Evolutionary conservation across 2,888 invertebrate species (phyloP).

Genomic region (Volucella inflata): DNA sequence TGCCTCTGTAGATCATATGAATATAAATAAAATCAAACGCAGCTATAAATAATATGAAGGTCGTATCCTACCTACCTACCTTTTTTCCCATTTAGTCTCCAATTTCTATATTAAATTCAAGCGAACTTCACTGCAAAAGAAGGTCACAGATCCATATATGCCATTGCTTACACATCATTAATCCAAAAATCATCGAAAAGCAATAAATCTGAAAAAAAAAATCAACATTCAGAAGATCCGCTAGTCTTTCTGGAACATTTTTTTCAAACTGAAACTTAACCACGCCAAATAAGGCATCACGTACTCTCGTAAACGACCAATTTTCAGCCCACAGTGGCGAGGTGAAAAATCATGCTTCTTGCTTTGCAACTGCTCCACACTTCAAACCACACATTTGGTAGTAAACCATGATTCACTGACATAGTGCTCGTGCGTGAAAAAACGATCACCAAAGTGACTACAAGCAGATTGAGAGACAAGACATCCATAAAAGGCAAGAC

Average conservation of each 20-base stretch:
- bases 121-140: constrained; percentile 51
- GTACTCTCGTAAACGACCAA: constrained; percentile 65
- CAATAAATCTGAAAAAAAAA: constrained; percentile 17
- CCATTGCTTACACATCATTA: constrained; percentile 24
- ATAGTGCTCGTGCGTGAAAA: constrained; percentile 2
- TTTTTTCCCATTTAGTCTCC: constrained; percentile 33
- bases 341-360: constrained; percentile 50
- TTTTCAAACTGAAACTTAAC: constrained; percentile 42
- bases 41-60: constrained; percentile 56
- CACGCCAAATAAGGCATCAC: constrained; percentile 59
- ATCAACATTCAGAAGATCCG: constrained; percentile 42
- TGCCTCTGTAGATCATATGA: too few species aligned
- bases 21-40: constrained; percentile 23
- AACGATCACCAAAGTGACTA: constrained; percentile 5
- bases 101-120: constrained; percentile 44
- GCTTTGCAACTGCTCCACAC: constrained; percentile 39
- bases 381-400: constrained; percentile 35
- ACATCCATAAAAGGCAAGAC: constrained; percentile 62
- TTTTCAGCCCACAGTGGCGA: constrained; percentile 66
- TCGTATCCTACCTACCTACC: constrained; percentile 33
- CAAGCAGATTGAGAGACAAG: constrained; percentile 10
- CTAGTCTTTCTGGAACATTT: constrained; percentile 5
- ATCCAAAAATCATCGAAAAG: constrained; percentile 29
- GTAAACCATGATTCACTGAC: constrained; percentile 60
- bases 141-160: constrained; percentile 41